Percentiles rank a stretch among this genome's conserved stretches.
Conservation (phyloP, 2,888 invertebrate genomes). For the Ligdia adustata region DNA sequence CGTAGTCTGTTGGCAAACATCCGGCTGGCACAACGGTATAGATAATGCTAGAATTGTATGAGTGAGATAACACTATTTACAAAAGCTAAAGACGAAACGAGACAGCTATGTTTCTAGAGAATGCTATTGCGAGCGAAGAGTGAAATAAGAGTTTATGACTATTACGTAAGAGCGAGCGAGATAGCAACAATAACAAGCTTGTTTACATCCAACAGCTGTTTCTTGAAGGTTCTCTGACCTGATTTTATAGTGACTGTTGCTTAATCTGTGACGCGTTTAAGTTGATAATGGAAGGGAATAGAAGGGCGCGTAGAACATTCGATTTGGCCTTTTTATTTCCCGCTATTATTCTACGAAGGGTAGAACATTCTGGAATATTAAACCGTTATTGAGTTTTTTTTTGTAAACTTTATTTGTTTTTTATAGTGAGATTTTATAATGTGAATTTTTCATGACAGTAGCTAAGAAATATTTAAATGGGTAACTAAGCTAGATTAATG, state of each 20-base stretch:
- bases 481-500: no score
- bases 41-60: constrained; percentile 2
- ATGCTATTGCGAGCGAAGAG: not conserved
- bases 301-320: constrained; percentile 1
- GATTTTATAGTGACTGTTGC: not conserved
- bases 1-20: not conserved
- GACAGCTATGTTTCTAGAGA: not conserved
- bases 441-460: no score
- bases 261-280: not conserved
- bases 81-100: not conserved
- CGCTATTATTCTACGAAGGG: not conserved
- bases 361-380: not conserved
- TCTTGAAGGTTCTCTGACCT: constrained; percentile 2
- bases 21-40: not conserved
- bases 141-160: not conserved
- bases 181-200: constrained; percentile 2
- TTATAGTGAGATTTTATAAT: no score
- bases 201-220: constrained; percentile 12
- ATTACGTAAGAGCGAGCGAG: not conserved
- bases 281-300: not conserved
- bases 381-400: no score
- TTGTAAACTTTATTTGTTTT: no score
- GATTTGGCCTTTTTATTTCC: not conserved
- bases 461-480: no score
- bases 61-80: not conserved